Evolutionary conservation across 1,140 invertebrate genomes (phyloP).

Genomic region (Drosophila burlai): DNA sequence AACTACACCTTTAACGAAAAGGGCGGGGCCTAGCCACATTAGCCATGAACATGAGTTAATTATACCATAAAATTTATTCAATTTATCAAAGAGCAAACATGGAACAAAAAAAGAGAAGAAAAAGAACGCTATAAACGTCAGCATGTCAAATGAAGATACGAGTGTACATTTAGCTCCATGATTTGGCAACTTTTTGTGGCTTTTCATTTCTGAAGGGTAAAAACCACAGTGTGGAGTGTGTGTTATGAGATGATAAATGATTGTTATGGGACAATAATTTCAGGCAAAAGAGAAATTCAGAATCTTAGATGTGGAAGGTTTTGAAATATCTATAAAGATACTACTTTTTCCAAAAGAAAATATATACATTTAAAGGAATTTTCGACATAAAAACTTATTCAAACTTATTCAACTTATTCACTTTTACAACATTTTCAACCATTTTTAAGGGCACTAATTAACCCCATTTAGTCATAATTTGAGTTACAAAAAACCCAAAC

Average conservation of each 20-base stretch:
- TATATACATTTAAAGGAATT: not conserved
- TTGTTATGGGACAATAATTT: conserved; percentile 11
- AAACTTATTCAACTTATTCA: not conserved
- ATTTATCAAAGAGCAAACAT: conserved; percentile 64
- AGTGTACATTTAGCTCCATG: conserved; percentile 43
- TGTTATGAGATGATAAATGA: conserved; percentile 39
- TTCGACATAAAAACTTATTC: too few species aligned
- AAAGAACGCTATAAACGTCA: conserved; percentile 56
- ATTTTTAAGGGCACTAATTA: not conserved
- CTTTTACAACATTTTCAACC: not conserved
- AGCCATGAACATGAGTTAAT: conserved; percentile 72
- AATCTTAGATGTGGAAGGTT: not conserved
- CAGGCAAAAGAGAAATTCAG: not conserved
- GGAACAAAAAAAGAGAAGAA: conserved; percentile 26
- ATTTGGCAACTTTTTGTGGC: conserved; percentile 59
- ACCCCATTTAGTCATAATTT: not conserved
- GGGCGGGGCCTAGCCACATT: conserved; percentile 53
- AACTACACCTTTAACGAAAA: conserved; percentile 41
- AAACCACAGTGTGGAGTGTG: conserved; percentile 32
- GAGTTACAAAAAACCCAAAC: not conserved
- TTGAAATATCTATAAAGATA: not conserved
- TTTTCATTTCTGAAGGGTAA: conserved; percentile 18
- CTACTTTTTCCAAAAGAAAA: not conserved
- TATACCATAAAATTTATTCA: conserved; percentile 70
- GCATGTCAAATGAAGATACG: conserved; percentile 66